Conservation (phyloP, 2,888 invertebrate genomes). For the Notodonta ziczac region DNA sequence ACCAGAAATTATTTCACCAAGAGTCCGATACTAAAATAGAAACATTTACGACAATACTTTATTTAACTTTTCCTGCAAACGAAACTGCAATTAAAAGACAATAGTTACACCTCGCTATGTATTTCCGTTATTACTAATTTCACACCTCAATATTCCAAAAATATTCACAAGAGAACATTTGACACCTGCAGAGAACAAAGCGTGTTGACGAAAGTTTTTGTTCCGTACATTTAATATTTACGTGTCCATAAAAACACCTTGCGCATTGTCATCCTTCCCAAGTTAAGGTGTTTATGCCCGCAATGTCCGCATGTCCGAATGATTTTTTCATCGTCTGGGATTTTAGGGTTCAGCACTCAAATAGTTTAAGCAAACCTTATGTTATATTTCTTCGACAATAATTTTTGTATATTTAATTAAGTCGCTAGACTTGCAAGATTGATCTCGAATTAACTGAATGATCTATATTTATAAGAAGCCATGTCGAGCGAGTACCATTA, state of each 20-base stretch:
- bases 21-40: slow-evolving; percentile 4
- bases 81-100: slow-evolving; percentile 5
- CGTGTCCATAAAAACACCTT: slow-evolving; percentile 68
- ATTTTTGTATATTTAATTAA: no score
- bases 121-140: slow-evolving; percentile 59
- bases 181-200: slow-evolving; percentile 66
- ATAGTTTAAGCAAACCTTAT: no score
- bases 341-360: slow-evolving; percentile 31
- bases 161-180: slow-evolving; percentile 53
- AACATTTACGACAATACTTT: background rate
- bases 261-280: slow-evolving; percentile 59
- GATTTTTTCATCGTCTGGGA: slow-evolving; percentile 44
- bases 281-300: slow-evolving; percentile 58
- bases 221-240: slow-evolving; percentile 52
- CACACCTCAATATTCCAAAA: slow-evolving; percentile 56
- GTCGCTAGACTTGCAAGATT: no score
- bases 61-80: background rate
- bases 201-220: slow-evolving; percentile 59
- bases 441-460: no score
- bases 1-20: no score
- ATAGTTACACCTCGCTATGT: slow-evolving; percentile 10
- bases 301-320: slow-evolving; percentile 18
- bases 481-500: no score
- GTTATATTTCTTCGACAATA: no score
- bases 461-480: no score